Conservation (phyloP, 2,113 vertebrate genomes). For the Zosterops japonicus region DNA sequence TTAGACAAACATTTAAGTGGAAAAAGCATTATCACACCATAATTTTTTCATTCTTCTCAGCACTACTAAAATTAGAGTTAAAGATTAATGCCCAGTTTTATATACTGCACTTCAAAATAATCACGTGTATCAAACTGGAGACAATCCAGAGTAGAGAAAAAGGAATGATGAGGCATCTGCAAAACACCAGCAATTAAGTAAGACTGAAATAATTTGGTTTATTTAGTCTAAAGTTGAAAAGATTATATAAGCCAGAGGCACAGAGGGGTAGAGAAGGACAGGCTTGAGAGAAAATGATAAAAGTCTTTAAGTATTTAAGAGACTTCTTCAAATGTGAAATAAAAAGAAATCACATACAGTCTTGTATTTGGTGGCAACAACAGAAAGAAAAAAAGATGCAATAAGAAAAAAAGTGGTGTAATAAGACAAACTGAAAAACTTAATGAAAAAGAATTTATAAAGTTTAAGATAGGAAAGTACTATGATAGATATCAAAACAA, state of each 20-base stretch:
- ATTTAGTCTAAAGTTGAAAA: not conserved
- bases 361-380: not conserved
- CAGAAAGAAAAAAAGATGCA: not conserved
- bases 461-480: not conserved
- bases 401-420: not conserved
- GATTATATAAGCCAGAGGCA: not conserved
- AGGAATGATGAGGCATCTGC: not conserved
- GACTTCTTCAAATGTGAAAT: not conserved
- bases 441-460: not conserved
- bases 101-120: not conserved
- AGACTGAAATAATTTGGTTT: not conserved
- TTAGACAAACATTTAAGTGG: not conserved
- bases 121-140: not conserved
- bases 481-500: not conserved
- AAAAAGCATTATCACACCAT: not conserved
- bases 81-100: not conserved
- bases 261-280: not conserved
- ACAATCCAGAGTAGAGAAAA: not conserved
- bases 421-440: not conserved
- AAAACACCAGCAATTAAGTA: not conserved
- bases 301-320: not conserved
- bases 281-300: not conserved
- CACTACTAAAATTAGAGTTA: not conserved
- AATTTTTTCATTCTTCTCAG: not conserved
- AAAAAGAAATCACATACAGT: not conserved